Base-by-base conservation (phyloP, 2,797 vertebrate species). In the Geotrypetes seraphini region DNA sequence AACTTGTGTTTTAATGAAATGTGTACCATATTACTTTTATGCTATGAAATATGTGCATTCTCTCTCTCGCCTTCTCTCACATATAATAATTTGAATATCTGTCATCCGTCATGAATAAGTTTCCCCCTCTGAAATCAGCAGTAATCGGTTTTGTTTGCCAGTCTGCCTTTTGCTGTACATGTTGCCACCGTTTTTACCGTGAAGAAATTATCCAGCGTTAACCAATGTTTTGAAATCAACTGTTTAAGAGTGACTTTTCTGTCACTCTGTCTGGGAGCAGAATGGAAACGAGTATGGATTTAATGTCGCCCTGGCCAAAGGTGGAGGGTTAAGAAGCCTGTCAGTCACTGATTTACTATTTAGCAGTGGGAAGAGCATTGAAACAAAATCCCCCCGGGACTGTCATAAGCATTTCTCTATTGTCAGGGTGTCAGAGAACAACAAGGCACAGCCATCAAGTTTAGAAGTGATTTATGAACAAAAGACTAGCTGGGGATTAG, bases 291-390 rank as follows among this genome's bases (percentile, higher is more conserved):
- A 34, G 31, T 43, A 32, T 64, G 57, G 63, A 71, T 67, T 74
- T 68, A 69, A 60, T 59, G 60, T 53, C 63, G 67, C 22, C 41
- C 48, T 55, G 40, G 53, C 36, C 71, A 60, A 57, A 66, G 57
- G 36, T 49, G 39, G 22, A 34, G 55, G 44, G 47, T 56, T 65
- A 63, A 55, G 46, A 66, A 63, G 57, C 19, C 34, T 69, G 63
- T 70, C 64, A 60, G 56, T 70, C 63, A 60, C 39, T 69, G 70
- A 76, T 71, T 74, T 78, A 75, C 51, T 68, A 54, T 49, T 60
- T 55, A 68, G 53, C 40, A 57, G 41, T 39, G 44, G 32, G 40
- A 68, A 59, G 63, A 41, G 44, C 26, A 71, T 70, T 65, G 55
- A 49, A 71, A 63, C 32, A 69, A 60, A 36, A 44, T n/a, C n/a